These are phyloP conservation scores for Syrrhaptes paradoxus DNA, from an alignment of 2,113 vertebrate species.

Conservation along the genomic window DNA sequence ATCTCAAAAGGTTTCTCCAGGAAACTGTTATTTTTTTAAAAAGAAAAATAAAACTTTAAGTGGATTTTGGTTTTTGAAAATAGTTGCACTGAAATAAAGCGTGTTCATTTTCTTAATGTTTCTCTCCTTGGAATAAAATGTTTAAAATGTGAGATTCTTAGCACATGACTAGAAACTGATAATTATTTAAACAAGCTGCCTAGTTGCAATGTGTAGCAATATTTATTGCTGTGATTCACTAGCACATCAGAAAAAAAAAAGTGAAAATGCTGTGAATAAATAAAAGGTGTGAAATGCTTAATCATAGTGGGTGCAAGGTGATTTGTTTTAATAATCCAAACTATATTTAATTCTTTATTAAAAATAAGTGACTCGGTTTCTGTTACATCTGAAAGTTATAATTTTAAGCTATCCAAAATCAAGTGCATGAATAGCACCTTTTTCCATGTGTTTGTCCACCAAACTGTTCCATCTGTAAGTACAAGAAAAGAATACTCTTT, in stretches of 20 bases:
- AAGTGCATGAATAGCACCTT: not conserved
- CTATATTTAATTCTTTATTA: not conserved
- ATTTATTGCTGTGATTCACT: not conserved
- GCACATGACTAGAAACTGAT: not conserved
- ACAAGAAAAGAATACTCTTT: not conserved
- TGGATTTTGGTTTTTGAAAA: not conserved
- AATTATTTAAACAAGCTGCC: constrained; percentile 7
- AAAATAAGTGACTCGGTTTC: not conserved
- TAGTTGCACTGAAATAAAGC: not conserved
- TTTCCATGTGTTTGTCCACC: not conserved
- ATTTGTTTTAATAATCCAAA: not conserved
- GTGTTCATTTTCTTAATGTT: not conserved
- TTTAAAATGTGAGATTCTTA: not conserved
- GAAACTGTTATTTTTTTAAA: not conserved
- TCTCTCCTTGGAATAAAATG: not conserved
- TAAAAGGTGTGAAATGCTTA: not conserved
- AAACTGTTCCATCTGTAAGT: not conserved
- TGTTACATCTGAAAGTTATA: not conserved
- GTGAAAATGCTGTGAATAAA: not conserved
- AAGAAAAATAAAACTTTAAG: not conserved
- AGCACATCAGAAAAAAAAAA: not conserved
- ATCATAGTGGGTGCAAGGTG: not conserved
- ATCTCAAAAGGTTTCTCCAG: not conserved
- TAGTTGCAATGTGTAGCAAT: not conserved
- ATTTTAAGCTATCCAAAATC: not conserved